phyloP scores from a whole-genome alignment of 2,113 vertebrate species.

The Sterrhoptilus dennistouni region DNA sequence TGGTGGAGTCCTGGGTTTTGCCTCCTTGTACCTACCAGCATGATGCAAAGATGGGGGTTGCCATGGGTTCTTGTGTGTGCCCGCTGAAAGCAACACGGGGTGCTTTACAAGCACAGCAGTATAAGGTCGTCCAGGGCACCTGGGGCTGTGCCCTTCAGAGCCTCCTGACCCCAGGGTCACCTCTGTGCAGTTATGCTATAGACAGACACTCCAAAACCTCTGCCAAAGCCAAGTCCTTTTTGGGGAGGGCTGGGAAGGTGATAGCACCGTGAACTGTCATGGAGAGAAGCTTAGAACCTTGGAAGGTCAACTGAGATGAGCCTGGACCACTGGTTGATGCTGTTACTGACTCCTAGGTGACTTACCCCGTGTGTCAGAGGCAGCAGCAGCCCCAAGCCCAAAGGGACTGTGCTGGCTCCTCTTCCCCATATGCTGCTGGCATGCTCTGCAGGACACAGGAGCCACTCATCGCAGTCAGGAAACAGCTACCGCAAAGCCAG shows the following conservation, averaged over 20 bases:
- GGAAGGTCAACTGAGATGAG: neutral
- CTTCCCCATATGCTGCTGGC: neutral
- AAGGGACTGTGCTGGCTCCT: neutral
- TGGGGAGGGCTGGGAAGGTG: neutral
- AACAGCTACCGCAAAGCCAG: neutral
- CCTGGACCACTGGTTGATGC: neutral
- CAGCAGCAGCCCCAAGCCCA: neutral
- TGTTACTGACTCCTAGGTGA: neutral
- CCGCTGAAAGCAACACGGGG: neutral
- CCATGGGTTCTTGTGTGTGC: neutral
- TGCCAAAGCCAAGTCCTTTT: neutral
- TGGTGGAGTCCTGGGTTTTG: neutral
- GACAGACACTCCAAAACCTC: neutral
- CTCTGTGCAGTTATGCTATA: accelerated
- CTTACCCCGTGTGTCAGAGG: neutral
- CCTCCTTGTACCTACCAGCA: neutral
- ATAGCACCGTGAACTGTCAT: neutral
- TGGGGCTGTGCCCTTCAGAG: neutral
- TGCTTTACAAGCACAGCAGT: neutral
- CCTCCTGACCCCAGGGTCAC: neutral
- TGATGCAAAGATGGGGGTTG: neutral
- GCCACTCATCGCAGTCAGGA: neutral
- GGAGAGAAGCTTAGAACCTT: neutral
- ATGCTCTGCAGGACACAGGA: neutral
- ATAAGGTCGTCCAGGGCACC: neutral